Percentiles rank a stretch among this genome's conserved stretches.
Conservation (phyloP, 2,113 vertebrate species). For the Salvelinus alpinus region DNA sequence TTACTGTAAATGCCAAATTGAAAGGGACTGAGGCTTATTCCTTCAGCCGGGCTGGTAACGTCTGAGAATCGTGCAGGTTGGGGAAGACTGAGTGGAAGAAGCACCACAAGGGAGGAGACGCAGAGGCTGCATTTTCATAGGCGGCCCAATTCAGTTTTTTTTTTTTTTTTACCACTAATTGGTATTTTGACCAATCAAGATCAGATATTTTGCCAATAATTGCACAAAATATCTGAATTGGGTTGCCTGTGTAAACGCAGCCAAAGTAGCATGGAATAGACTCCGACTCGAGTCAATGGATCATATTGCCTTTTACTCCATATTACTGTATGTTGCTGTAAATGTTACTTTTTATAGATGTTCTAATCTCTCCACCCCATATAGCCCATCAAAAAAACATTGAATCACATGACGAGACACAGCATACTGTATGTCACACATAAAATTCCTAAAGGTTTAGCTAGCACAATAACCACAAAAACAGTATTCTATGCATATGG, state of each 20-base stretch:
- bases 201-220: too few relatives aligned
- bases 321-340: not conserved
- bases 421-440: not conserved
- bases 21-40: slow-evolving; percentile 7
- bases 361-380: not conserved
- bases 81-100: too few relatives aligned
- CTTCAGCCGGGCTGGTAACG: not conserved
- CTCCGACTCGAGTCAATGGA: not conserved
- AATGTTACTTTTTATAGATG: not conserved
- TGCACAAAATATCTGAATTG: too few relatives aligned
- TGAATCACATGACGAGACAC: not conserved
- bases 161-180: too few relatives aligned
- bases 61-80: not conserved
- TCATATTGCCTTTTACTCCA: slow-evolving; percentile 2
- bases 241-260: not conserved
- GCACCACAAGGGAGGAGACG: not conserved
- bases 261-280: not conserved
- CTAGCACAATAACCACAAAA: not conserved
- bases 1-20: slow-evolving; percentile 6
- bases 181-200: too few relatives aligned
- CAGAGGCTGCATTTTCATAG: not conserved
- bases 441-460: not conserved
- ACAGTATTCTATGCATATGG: not conserved
- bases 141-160: too few relatives aligned
- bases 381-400: not conserved